Conservation (phyloP, 2,888 invertebrate genomes). For the Pseudococcus longispinus region DNA sequence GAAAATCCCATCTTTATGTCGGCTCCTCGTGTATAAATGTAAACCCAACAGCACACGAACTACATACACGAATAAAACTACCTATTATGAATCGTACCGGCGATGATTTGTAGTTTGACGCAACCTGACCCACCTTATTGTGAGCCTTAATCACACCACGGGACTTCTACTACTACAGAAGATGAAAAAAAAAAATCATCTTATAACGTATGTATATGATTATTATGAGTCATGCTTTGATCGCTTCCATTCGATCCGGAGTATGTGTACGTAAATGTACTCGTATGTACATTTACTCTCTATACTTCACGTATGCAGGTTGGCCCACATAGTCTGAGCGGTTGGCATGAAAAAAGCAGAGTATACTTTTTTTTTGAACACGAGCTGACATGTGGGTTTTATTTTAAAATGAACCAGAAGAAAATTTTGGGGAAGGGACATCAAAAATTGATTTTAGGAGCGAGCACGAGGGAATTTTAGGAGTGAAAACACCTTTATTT, state of each 20-base stretch:
- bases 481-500: too few species aligned
- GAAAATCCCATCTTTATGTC: constrained; percentile 22
- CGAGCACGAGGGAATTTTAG: too few species aligned
- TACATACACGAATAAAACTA: not conserved
- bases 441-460: too few species aligned
- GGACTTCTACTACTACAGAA: constrained; percentile 1
- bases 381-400: too few species aligned
- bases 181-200: not conserved
- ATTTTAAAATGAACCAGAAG: too few species aligned
- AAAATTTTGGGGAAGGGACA: too few species aligned
- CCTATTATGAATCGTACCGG: constrained; percentile 26
- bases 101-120: constrained; percentile 39
- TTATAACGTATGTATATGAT: constrained; percentile 19
- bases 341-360: too few species aligned
- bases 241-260: not conserved
- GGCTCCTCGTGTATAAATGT: not conserved
- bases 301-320: too few species aligned
- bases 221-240: constrained; percentile 25
- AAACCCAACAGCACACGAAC: not conserved
- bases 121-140: constrained; percentile 39
- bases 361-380: too few species aligned
- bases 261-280: too few species aligned
- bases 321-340: too few species aligned
- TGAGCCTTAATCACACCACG: constrained; percentile 26
- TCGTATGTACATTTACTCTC: too few species aligned